phyloP scores from a whole-genome alignment of 2,797 vertebrate species.

The Karalla daura region DNA sequence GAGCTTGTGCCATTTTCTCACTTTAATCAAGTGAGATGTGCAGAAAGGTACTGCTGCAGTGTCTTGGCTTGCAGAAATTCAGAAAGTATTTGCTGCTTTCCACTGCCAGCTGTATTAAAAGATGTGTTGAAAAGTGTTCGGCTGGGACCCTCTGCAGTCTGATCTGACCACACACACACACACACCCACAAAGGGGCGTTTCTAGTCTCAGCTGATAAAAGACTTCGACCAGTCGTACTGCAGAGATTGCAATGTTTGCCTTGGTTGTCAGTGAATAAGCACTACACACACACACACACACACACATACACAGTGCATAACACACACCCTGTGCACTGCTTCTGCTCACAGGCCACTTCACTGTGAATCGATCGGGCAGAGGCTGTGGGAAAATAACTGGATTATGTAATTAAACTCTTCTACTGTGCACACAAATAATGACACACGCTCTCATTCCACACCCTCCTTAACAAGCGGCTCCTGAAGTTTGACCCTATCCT shows the following conservation, averaged over 20 bases:
- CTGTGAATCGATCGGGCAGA: slow-evolving; percentile 24
- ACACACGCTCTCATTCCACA: neutral
- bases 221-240: slow-evolving; percentile 13
- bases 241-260: slow-evolving; percentile 59
- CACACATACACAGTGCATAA: neutral
- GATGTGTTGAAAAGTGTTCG: slow-evolving; percentile 10
- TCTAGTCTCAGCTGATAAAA: slow-evolving; percentile 49
- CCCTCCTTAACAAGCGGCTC: neutral
- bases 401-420: slow-evolving; percentile 51
- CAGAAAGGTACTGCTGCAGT: slow-evolving; percentile 30
- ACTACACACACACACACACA: neutral
- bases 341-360: slow-evolving; percentile 6
- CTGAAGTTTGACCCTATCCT: neutral
- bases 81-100: neutral
- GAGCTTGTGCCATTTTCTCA: slow-evolving; percentile 66
- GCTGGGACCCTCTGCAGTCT: slow-evolving; percentile 21
- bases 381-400: slow-evolving; percentile 51
- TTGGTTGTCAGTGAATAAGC: slow-evolving; percentile 28
- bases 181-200: neutral
- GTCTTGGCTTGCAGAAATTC: slow-evolving; percentile 20
- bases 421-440: slow-evolving; percentile 3
- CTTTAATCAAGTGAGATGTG: slow-evolving; percentile 64
- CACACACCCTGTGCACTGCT: slow-evolving; percentile 9
- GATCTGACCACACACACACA: slow-evolving; percentile 3
- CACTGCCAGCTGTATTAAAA: slow-evolving; percentile 11